These are phyloP conservation scores for Elymnias hypermnestra DNA, from an alignment of 1,140 invertebrate species.

Conservation along the genomic window DNA sequence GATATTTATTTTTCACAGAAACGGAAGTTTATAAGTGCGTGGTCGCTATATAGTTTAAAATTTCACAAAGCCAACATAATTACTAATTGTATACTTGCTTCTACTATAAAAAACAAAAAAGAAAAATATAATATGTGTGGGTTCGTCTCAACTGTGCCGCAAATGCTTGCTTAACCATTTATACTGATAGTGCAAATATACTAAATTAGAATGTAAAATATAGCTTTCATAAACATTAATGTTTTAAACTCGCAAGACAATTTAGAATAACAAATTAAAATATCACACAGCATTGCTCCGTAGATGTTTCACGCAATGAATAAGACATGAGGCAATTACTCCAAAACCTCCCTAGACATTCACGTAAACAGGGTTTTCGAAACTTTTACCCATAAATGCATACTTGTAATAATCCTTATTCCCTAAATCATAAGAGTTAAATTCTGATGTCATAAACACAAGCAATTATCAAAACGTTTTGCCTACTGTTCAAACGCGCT, in stretches of 20 bases:
- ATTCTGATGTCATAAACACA: background rate
- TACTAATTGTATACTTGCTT: too few relatives aligned
- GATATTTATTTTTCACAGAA: too few relatives aligned
- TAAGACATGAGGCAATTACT: constrained; percentile 27
- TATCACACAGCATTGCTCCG: constrained; percentile 6
- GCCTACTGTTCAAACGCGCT: background rate
- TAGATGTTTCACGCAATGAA: constrained; percentile 11
- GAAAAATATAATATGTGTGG: too few relatives aligned
- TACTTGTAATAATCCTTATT: background rate
- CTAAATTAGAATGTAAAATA: too few relatives aligned
- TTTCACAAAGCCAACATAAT: too few relatives aligned
- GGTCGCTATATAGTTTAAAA: too few relatives aligned
- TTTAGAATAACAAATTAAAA: constrained; percentile 15
- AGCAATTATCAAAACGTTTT: constrained; percentile 1
- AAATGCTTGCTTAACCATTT: too few relatives aligned
- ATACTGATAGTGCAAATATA: too few relatives aligned
- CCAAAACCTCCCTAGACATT: constrained; percentile 8
- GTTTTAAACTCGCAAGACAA: constrained; percentile 7
- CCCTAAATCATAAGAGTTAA: background rate
- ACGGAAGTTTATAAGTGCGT: too few relatives aligned
- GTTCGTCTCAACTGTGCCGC: too few relatives aligned
- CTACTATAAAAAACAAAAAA: too few relatives aligned
- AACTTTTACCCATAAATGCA: background rate
- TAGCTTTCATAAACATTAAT: background rate
- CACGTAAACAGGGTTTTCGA: constrained; percentile 7